Conservation (phyloP, 2,888 invertebrate genomes). For the Phania funesta region DNA sequence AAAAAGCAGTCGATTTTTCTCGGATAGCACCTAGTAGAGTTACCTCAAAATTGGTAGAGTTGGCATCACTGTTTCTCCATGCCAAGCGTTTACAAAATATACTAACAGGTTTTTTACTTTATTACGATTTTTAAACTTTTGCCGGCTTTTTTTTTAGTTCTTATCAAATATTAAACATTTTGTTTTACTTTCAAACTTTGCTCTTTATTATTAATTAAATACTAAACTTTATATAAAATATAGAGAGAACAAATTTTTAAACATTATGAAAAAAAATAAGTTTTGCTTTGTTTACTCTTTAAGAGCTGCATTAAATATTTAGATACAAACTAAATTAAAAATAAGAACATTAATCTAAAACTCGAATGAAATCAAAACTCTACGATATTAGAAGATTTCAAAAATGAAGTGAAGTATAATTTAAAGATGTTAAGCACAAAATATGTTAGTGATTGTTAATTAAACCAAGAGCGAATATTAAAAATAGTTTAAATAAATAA, state of each 20-base stretch:
- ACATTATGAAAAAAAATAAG: background rate
- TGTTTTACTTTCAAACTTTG: background rate
- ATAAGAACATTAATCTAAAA: conserved; percentile 4
- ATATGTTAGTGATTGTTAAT: conserved; percentile 67
- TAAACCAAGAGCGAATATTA: conserved; percentile 43
- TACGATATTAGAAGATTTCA: background rate
- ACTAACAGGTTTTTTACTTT: too few species aligned
- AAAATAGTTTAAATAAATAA: conserved; percentile 4
- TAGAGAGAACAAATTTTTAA: background rate
- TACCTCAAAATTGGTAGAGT: too few species aligned
- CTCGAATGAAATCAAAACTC: background rate
- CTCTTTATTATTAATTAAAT: background rate
- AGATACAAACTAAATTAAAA: conserved; percentile 18
- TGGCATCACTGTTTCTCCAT: too few species aligned
- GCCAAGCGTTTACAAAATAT: too few species aligned
- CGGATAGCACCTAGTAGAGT: too few species aligned
- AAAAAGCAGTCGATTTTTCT: too few species aligned
- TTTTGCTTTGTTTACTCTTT: conserved; percentile 41
- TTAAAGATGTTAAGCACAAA: conserved; percentile 63
- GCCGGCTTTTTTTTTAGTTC: too few species aligned
- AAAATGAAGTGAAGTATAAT: background rate
- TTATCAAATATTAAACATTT: background rate
- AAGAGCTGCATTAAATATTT: conserved; percentile 34
- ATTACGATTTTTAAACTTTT: too few species aligned
- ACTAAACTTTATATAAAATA: conserved; percentile 3